phyloP scores from a whole-genome alignment of 1,140 invertebrate genomes.

The Meloidogyne exigua region DNA sequence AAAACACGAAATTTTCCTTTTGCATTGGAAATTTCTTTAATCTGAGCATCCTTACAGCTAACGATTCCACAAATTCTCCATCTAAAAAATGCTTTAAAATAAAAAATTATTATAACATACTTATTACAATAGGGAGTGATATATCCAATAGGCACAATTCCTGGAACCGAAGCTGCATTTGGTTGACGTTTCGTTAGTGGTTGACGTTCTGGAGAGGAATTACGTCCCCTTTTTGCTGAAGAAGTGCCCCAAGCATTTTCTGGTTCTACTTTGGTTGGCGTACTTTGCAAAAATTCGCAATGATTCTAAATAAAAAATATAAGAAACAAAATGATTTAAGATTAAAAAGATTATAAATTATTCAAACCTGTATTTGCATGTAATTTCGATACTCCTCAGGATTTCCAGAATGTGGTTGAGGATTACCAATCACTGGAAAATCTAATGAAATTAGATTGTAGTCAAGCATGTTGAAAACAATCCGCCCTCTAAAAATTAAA shows the following conservation, averaged over 20 bases:
- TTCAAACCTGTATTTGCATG: constrained; percentile 6
- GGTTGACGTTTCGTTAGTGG: constrained; percentile 19
- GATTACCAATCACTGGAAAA: constrained; percentile 43
- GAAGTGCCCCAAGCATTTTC: background rate
- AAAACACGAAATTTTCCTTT: constrained; percentile 89
- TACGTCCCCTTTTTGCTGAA: constrained; percentile 6
- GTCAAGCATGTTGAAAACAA: constrained; percentile 36
- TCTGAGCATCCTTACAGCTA: constrained; percentile 74
- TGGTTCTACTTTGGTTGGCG: background rate
- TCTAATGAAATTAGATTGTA: constrained; percentile 30
- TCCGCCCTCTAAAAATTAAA: constrained; percentile 37
- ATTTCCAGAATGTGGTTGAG: constrained; percentile 39
- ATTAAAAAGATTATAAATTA: background rate
- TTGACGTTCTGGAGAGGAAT: constrained; percentile 20
- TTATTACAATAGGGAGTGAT: constrained; percentile 54
- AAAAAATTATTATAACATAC: constrained; percentile 21
- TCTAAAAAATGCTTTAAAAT: constrained; percentile 65
- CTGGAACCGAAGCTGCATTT: background rate
- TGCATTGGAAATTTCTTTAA: constrained; percentile 85
- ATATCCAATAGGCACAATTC: constrained; percentile 35
- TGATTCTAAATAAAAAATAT: background rate
- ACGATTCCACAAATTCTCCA: constrained; percentile 90
- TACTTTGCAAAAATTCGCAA: background rate
- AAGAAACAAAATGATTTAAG: background rate
- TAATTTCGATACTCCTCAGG: constrained; percentile 36